Evolutionary conservation across 2,113 vertebrate genomes (phyloP), one percentile per base, ranked within the genome.

Genomic region (Planiliza haematocheilus): DNA sequence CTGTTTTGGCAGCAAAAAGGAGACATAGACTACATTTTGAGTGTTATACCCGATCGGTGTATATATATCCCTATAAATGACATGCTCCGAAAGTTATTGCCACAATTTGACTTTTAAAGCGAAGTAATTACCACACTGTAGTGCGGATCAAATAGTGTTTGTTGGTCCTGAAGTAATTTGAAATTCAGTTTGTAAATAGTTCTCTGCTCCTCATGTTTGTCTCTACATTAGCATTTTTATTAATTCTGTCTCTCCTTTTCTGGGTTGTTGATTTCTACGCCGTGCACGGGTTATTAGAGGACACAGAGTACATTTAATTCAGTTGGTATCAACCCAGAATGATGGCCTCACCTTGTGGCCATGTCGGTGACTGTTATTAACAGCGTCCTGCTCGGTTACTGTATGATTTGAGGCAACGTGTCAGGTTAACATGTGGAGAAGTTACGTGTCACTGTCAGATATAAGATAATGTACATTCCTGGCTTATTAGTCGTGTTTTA

Each of bases 341-440:
- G 63, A 51, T 45, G 13, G 14, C n/a, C 56, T 79, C 71, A 61
- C 18, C 80, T 77, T 24, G 24, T 79, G 71, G 58, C 50, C 24
- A 43, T 10, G 37, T 2, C 4, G 1, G 58, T 55, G 21, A 68
- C 8, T 36, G 14, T 43, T 43, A 24, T 39, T 12, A 1, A 17
- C 6, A 1, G 41, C n/a, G 34, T 24, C 58, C n/a, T 39, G 8
- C 10, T 48, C 4, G 2, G 13, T 30, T 41, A 12, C 1, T 42
- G 3, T 41, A 60, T 3, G 4, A 50, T 59, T 45, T 1, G 0
- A 50, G 37, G 57, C 49, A 24, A 18, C 20, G 4, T 60, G 17
- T 63, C 10, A 56, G n/a, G 24, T 61, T 7, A 74, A 24, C 18
- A 61, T 51, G 17, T 56, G 38, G 38, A 66, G n/a, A 41, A n/a